Base-by-base conservation (phyloP, 2,888 invertebrate genomes). In the Clivina fossor region DNA sequence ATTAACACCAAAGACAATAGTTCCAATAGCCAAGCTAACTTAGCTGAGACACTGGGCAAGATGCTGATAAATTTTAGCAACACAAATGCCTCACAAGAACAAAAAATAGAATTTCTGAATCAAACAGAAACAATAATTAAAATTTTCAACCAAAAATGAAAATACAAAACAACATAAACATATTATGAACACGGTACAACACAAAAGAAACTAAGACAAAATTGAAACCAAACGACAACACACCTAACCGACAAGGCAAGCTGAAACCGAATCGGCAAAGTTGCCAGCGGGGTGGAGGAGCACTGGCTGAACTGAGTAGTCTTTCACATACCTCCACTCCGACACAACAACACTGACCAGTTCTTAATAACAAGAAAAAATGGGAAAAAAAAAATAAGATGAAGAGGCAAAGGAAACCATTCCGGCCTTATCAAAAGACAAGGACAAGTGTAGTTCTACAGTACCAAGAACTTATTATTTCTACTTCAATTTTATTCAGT, bases 1-100 rank as follows among this genome's bases (percentile, higher is more conserved):
- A 33, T 13, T 9, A 11, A 33, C 30, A 47, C 15, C 32, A 16
- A 16, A 30, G 15, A 33, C 18, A 20, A n/a, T 20, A 47, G 33
- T 11, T 20, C 15, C 4, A 13, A 47, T n/a, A n/a, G n/a, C n/a
- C n/a, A n/a, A n/a, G n/a, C n/a, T n/a, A n/a, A 35, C 9, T 9
- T 35, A 3, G 48, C 48, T 2, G 11, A 28, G 9, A 48, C 37
- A 2, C 16, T 37, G 16, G 37, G 48, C 4, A 48, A 35, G 16
- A 43, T 53, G 53, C 22, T 53, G 8, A 3, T 53, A n/a, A 26
- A 32, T n/a, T 53, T 43, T 13, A 11, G n/a, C 7, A 18, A 41
- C 9, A 13, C 30, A 5, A 55, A 47, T 9, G 38, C 55, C 33
- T 33, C 33, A 9, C 41, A 47, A 35, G 1, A 35, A n/a, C 46